A percentile compares a stretch with the other conserved stretches of the same genome.
Evolutionary conservation across 2,888 invertebrate genomes (phyloP).

Genomic region (Stegophylla sp.): DNA sequence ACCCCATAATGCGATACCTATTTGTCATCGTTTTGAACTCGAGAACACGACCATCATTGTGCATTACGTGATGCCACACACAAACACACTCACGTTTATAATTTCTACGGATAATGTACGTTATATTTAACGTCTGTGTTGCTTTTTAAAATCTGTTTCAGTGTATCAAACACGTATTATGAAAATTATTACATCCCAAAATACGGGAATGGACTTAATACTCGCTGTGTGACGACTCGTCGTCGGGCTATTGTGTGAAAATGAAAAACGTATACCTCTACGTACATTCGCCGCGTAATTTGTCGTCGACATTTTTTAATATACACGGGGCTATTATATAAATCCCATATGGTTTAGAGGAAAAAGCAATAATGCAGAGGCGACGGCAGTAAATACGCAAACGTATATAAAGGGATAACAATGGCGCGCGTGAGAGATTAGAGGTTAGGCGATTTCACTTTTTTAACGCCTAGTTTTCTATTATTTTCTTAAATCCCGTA

Average conservation of each 20-base stretch:
- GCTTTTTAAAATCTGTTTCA: no score
- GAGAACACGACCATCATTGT: background rate
- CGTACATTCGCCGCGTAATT: background rate
- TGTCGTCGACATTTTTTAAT: slow-evolving; percentile 3
- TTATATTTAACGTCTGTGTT: background rate
- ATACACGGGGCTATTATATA: background rate
- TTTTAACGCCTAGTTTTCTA: background rate
- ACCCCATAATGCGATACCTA: background rate
- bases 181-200: no score
- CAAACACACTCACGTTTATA: background rate
- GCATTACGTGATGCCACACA: background rate
- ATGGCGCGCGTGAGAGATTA: background rate
- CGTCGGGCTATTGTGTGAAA: slow-evolving; percentile 29
- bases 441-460: slow-evolving; percentile 5
- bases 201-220: no score
- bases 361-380: background rate
- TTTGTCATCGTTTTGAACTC: background rate
- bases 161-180: no score
- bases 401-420: background rate
- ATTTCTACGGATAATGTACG: background rate
- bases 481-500: slow-evolving; percentile 25
- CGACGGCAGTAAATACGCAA: background rate
- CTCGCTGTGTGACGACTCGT: background rate
- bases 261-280: background rate
- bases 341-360: slow-evolving; percentile 17